Evolutionary conservation across 2,113 vertebrate species (phyloP).

Genomic region (Xiphias gladius): DNA sequence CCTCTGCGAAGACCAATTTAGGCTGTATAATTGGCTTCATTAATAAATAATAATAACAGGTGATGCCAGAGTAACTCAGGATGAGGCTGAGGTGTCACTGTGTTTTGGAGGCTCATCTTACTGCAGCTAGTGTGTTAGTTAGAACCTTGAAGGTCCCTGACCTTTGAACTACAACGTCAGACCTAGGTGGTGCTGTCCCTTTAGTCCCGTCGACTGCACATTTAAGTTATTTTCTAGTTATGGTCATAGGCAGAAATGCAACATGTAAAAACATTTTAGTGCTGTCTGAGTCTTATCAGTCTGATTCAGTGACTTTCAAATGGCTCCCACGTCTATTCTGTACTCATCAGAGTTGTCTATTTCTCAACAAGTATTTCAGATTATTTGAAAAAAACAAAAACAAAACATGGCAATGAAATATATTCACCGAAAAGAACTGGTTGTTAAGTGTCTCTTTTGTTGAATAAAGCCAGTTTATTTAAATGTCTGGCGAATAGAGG

Average conservation of each 20-base stretch:
- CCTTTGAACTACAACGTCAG: background rate
- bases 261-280: background rate
- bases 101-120: slow-evolving; percentile 28
- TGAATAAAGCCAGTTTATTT: slow-evolving; percentile 10
- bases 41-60: slow-evolving; percentile 64
- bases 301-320: background rate
- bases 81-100: slow-evolving; percentile 5
- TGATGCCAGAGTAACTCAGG: slow-evolving; percentile 49
- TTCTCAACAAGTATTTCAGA: background rate
- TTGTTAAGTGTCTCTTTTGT: background rate
- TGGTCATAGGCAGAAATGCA: background rate
- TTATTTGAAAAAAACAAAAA: background rate
- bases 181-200: background rate
- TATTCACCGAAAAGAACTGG: slow-evolving; percentile 2
- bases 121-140: background rate
- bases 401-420: background rate
- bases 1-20: slow-evolving; percentile 64
- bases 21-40: slow-evolving; percentile 59
- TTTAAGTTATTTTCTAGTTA: background rate
- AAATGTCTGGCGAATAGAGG: background rate
- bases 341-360: background rate
- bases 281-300: background rate
- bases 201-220: background rate
- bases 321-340: background rate
- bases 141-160: background rate